phyloP scores from a whole-genome alignment of 2,797 vertebrate species.

The Lemur catta region DNA sequence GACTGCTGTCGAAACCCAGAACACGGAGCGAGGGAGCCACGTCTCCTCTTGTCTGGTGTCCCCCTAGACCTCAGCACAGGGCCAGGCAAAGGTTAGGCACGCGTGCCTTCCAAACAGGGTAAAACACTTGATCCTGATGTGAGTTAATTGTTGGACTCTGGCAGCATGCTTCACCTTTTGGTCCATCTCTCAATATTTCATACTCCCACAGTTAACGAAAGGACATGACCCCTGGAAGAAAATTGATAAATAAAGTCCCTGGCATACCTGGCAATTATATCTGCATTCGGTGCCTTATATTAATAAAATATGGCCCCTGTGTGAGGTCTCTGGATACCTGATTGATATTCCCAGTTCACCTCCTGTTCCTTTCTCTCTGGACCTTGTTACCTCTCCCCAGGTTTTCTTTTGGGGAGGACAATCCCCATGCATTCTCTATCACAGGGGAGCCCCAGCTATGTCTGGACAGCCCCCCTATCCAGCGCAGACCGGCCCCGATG shows the following conservation, averaged over 20 bases:
- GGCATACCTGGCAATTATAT: neutral
- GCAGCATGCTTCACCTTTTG: neutral
- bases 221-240: neutral
- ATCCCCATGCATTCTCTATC: neutral
- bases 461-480: neutral
- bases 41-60: neutral
- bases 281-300: neutral
- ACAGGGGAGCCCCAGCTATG: neutral
- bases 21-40: accelerated
- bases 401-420: neutral
- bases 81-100: neutral
- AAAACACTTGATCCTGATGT: neutral
- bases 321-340: neutral
- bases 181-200: neutral
- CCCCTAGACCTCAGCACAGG: neutral
- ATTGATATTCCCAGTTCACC: neutral
- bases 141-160: neutral
- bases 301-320: neutral
- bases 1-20: neutral
- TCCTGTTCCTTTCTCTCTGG: neutral
- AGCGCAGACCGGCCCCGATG: neutral
- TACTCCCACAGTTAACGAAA: neutral
- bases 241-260: neutral
- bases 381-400: neutral
- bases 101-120: neutral